Evolutionary conservation across 2,888 invertebrate species (phyloP).

Genomic region (Anticlea derivata): DNA sequence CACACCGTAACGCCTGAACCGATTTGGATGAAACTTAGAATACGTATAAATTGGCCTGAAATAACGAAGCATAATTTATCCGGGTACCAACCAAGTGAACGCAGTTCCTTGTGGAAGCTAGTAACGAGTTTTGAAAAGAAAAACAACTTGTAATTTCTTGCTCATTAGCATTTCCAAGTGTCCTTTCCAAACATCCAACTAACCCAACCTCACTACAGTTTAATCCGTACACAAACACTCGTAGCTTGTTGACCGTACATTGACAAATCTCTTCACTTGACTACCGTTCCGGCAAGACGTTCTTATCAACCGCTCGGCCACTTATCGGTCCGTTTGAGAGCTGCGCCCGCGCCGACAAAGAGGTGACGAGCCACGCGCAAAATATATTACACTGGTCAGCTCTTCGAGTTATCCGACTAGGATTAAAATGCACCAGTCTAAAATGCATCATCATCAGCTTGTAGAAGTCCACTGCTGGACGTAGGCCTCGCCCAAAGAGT

Average conservation of each 20-base stretch:
- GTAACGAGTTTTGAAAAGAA: not conserved
- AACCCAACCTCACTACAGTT: slow-evolving; percentile 29
- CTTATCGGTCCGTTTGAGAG: slow-evolving; percentile 70
- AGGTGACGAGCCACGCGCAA: slow-evolving; percentile 71
- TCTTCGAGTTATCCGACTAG: slow-evolving; percentile 38
- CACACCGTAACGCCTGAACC: too few relatives aligned
- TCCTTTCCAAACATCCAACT: slow-evolving; percentile 29
- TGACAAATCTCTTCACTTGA: slow-evolving; percentile 74
- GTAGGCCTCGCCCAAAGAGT: too few relatives aligned
- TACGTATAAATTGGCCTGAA: too few relatives aligned
- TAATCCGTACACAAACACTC: slow-evolving; percentile 30
- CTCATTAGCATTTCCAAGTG: slow-evolving; percentile 19
- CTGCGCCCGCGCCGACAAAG: slow-evolving; percentile 71
- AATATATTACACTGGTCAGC: slow-evolving; percentile 47
- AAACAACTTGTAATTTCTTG: slow-evolving; percentile 2
- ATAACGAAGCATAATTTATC: too few relatives aligned
- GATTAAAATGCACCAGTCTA: slow-evolving; percentile 29
- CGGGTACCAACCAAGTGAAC: slow-evolving; percentile 2
- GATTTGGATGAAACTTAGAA: too few relatives aligned
- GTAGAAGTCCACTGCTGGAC: too few relatives aligned
- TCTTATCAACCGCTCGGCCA: slow-evolving; percentile 66
- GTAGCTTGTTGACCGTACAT: slow-evolving; percentile 72
- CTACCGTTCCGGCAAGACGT: slow-evolving; percentile 68
- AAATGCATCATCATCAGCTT: too few relatives aligned
- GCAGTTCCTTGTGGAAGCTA: not conserved